Conservation (phyloP, 2,888 invertebrate species). For the Diadegma fenestrale region DNA sequence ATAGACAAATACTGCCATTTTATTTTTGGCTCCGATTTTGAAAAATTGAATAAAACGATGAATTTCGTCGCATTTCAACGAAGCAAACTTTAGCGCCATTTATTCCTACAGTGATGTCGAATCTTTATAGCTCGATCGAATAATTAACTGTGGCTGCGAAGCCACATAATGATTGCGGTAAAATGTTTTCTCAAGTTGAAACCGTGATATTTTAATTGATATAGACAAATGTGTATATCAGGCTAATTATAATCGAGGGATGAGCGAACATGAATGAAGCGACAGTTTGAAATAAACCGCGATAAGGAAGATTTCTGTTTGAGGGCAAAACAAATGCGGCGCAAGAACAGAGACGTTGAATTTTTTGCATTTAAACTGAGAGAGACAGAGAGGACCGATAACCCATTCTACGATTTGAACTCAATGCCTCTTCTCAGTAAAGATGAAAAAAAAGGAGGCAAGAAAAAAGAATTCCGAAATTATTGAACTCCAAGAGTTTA, state of each 20-base stretch:
- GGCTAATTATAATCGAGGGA: constrained; percentile 26
- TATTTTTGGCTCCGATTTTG: too few relatives aligned
- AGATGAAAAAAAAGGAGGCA: constrained; percentile 43
- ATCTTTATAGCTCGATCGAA: not conserved
- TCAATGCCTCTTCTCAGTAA: constrained; percentile 60
- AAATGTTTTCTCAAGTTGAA: not conserved
- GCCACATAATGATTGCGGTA: not conserved
- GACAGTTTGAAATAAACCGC: constrained; percentile 39
- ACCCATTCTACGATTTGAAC: constrained; percentile 71
- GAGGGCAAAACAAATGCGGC: constrained; percentile 63
- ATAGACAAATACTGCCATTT: too few relatives aligned
- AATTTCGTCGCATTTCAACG: too few relatives aligned
- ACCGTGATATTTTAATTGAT: not conserved
- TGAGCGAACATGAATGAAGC: constrained; percentile 37
- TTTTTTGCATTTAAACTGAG: not conserved
- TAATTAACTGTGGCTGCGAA: not conserved
- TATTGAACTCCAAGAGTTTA: constrained; percentile 79
- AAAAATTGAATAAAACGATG: too few relatives aligned
- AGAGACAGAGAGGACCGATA: constrained; percentile 70
- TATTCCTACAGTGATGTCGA: not conserved
- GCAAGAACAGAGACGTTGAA: not conserved
- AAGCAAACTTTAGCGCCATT: too few relatives aligned
- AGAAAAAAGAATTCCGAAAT: constrained; percentile 72
- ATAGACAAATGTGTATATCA: not conserved
- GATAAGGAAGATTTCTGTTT: constrained; percentile 71